Evolutionary conservation across 2,888 invertebrate species (phyloP), one percentile per base, ranked within the genome.

Genomic region (Anticlea derivata): DNA sequence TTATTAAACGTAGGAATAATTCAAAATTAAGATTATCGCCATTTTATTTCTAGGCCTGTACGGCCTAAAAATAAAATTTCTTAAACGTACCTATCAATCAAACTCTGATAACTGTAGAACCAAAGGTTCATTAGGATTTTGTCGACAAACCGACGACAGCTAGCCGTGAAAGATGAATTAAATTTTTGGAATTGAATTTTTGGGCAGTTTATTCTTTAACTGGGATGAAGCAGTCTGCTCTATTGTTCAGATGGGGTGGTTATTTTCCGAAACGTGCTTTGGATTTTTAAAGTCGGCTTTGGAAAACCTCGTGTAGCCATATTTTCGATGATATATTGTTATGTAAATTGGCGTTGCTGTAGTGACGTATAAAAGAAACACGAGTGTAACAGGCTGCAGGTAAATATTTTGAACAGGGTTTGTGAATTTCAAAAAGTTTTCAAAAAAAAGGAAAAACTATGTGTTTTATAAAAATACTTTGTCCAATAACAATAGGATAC

Each of bases 141-240:
- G 7, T 33, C 26, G 20, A 29, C 31, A 46, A 45, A 23, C 50
- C n/a, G 35, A 34, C 29, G 4, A 17, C n/a, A 38, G 26, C 29
- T 31, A 43, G 20, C 35, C 40, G 45, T 22, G 20, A 60, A 55
- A 47, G 44, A 56, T 63, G 70, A 70, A 70, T 71, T 65, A 68
- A 61, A 65, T 70, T 68, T 54, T 54, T 31, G 43, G 53, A 44
- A 58, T 52, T 58, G 65, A 66, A 66, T 73, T 73, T 71, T 69
- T 64, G 57, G 66, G 54, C 61, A 58, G 65, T 68, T 66, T 69
- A 66, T 66, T 54, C 65, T 61, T 50, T 55, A 50, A 46, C 50
- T 49, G 31, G 34, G 34, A 48, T 53, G 50, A 63, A 63, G 57
- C 58, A 59, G 61, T 38, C 57, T 57, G 37, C 43, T 11, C 61